Percentiles rank a stretch among this genome's conserved stretches.
phyloP scores from a whole-genome alignment of 2,888 invertebrate species.

The Acanthoscelides obtectus region DNA sequence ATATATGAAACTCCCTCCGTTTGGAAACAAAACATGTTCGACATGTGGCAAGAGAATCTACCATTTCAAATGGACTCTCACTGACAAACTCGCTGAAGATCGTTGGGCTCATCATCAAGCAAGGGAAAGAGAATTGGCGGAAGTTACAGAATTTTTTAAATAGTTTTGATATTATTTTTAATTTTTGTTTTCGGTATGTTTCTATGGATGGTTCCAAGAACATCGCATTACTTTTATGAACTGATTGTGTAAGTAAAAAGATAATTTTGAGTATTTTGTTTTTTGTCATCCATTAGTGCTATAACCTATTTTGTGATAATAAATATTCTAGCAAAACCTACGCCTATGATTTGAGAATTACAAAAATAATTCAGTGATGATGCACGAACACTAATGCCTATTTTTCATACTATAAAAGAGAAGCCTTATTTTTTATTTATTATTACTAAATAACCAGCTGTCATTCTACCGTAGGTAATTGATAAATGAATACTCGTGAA shows the following conservation, averaged over 20 bases:
- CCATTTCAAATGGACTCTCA: constrained; percentile 69
- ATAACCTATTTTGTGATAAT: too few species aligned
- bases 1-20: constrained; percentile 69
- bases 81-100: constrained; percentile 64
- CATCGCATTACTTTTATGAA: background rate
- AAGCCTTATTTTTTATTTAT: too few species aligned
- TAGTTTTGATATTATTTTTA: constrained; percentile 24
- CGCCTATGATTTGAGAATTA: too few species aligned
- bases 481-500: too few species aligned
- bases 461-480: too few species aligned
- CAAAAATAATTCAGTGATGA: too few species aligned
- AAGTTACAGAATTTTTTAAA: constrained; percentile 69
- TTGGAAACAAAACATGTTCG: constrained; percentile 67
- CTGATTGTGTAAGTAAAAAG: background rate
- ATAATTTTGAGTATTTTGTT: background rate
- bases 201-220: background rate
- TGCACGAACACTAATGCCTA: too few species aligned
- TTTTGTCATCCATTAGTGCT: too few species aligned
- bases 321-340: too few species aligned
- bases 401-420: too few species aligned
- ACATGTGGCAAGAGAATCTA: constrained; percentile 60
- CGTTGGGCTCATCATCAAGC: constrained; percentile 77
- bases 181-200: constrained; percentile 17
- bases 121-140: constrained; percentile 65
- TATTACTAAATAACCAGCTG: too few species aligned